A percentile compares a stretch with the other conserved stretches of the same genome.
Evolutionary conservation across 1,140 invertebrate genomes (phyloP).

Genomic region (Trypoxylus dichotomus): DNA sequence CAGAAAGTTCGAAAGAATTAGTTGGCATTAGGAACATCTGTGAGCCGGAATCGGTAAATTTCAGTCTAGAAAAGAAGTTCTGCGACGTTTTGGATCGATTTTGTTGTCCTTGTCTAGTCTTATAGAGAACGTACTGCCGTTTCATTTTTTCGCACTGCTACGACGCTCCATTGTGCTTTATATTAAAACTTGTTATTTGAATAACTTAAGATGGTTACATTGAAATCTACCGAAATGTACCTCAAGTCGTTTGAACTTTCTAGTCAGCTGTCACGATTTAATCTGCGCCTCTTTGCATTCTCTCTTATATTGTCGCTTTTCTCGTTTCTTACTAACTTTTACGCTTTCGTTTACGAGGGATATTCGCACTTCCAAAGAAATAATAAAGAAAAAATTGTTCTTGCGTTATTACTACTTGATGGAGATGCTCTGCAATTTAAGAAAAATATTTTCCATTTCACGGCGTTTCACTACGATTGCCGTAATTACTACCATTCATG

Average conservation of each 20-base stretch:
- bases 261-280: conserved; percentile 32
- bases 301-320: conserved; percentile 27
- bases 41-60: conserved; percentile 31
- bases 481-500: neutral
- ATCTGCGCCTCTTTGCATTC: conserved; percentile 32
- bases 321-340: conserved; percentile 30
- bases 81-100: conserved; percentile 35
- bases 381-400: conserved; percentile 29
- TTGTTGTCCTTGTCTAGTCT: neutral
- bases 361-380: neutral
- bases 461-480: neutral
- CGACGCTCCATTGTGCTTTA: conserved; percentile 34
- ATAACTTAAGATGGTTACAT: conserved; percentile 38
- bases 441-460: conserved; percentile 14
- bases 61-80: conserved; percentile 23
- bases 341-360: conserved; percentile 19
- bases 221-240: conserved; percentile 35
- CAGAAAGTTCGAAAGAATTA: conserved; percentile 33
- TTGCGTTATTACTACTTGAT: neutral
- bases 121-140: neutral
- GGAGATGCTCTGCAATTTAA: neutral
- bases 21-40: conserved; percentile 39
- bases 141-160: neutral
- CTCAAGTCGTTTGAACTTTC: conserved; percentile 29
- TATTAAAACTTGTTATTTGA: conserved; percentile 40